Percentiles rank a stretch among this genome's conserved stretches.
Evolutionary conservation across 1,140 invertebrate species (phyloP).

Genomic region (Radopholus similis): DNA sequence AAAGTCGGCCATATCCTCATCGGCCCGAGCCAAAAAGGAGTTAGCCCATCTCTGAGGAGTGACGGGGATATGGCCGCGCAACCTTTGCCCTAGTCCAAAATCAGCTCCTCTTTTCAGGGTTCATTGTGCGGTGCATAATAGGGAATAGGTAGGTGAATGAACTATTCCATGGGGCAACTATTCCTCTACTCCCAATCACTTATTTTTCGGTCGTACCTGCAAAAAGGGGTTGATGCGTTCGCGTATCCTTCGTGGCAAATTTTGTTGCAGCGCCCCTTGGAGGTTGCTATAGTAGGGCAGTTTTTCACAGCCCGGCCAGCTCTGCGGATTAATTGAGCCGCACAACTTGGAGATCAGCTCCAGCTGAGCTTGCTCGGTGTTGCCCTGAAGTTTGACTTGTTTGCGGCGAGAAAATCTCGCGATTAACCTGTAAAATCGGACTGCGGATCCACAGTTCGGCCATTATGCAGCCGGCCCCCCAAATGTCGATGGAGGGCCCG

Average conservation of each 20-base stretch:
- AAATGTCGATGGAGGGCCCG: slow-evolving; percentile 91
- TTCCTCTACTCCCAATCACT: neutral
- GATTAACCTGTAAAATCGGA: slow-evolving; percentile 69
- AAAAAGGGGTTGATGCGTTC: slow-evolving; percentile 13
- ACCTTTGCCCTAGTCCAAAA: neutral
- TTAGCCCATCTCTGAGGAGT: neutral
- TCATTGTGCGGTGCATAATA: neutral
- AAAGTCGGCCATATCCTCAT: neutral
- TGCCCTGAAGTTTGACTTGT: slow-evolving; percentile 68
- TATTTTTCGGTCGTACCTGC: neutral
- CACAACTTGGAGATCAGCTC: slow-evolving; percentile 90
- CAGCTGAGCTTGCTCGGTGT: slow-evolving; percentile 90
- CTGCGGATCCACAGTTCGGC: slow-evolving; percentile 96
- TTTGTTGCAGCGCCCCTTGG: slow-evolving; percentile 74
- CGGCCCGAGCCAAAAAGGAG: neutral
- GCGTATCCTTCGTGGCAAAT: slow-evolving; percentile 79
- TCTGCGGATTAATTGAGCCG: slow-evolving; percentile 84
- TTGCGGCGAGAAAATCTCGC: neutral
- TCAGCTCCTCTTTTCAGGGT: neutral
- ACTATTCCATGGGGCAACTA: no score
- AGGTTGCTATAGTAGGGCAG: slow-evolving; percentile 86
- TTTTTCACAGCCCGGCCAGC: slow-evolving; percentile 87
- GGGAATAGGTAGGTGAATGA: no score
- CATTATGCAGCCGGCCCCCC: slow-evolving; percentile 98
- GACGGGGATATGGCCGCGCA: neutral